Conservation (phyloP, 2,888 invertebrate genomes). For the Metalampra italica region DNA sequence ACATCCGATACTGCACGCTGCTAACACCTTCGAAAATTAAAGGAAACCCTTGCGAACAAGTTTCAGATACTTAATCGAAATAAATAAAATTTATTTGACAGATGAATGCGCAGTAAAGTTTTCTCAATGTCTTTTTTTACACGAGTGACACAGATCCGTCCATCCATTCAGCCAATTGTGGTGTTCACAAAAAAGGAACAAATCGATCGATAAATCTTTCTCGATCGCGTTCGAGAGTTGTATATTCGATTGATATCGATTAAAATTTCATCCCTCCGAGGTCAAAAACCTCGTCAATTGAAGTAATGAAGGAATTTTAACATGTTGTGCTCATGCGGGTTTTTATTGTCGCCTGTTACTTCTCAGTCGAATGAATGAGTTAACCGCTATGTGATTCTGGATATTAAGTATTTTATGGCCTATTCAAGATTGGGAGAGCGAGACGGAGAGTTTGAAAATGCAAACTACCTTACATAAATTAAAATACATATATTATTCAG, state of each 20-base stretch:
- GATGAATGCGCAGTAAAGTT: slow-evolving; percentile 6
- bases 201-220: slow-evolving; percentile 29
- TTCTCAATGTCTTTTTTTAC: slow-evolving; percentile 6
- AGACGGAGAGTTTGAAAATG: too few relatives aligned
- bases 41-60: neutral
- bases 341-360: slow-evolving; percentile 27
- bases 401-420: slow-evolving; percentile 2
- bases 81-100: neutral
- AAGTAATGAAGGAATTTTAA: slow-evolving; percentile 54
- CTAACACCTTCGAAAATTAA: slow-evolving; percentile 7
- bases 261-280: slow-evolving; percentile 54
- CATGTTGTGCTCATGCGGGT: slow-evolving; percentile 46
- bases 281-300: slow-evolving; percentile 62
- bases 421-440: neutral
- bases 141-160: slow-evolving; percentile 12
- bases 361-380: slow-evolving; percentile 33
- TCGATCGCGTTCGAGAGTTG: slow-evolving; percentile 26
- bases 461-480: too few relatives aligned
- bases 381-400: slow-evolving; percentile 13
- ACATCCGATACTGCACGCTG: slow-evolving; percentile 16
- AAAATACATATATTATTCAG: too few relatives aligned
- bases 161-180: slow-evolving; percentile 13
- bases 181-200: neutral
- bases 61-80: neutral
- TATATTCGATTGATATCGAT: slow-evolving; percentile 46